Conservation (phyloP, 2,888 invertebrate species). For the Ormyrus thymus region DNA sequence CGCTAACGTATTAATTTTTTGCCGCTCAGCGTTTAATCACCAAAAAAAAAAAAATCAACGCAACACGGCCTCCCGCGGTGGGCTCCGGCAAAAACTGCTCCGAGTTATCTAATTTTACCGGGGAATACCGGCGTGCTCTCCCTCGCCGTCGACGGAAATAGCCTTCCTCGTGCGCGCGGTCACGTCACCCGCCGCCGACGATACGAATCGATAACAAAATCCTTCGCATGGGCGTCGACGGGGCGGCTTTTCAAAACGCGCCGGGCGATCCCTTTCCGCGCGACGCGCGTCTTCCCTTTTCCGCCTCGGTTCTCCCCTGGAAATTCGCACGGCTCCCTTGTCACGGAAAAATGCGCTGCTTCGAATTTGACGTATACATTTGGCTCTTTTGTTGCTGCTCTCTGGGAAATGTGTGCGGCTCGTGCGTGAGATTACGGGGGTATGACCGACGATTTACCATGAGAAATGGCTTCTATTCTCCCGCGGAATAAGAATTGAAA, state of each 20-base stretch:
- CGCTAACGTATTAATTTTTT: no score
- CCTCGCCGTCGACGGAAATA: not conserved
- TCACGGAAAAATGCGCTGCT: constrained; percentile 3
- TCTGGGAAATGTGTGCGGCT: no score
- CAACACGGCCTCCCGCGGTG: no score
- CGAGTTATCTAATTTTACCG: not conserved
- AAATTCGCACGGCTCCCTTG: not conserved
- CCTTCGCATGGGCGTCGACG: not conserved
- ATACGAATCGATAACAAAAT: not conserved
- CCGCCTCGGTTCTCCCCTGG: not conserved
- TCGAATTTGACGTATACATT: not conserved
- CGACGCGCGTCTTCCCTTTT: not conserved
- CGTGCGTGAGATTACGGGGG: no score
- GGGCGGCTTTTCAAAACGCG: constrained; percentile 1
- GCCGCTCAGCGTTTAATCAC: no score
- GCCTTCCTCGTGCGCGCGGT: not conserved
- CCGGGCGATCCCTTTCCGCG: not conserved
- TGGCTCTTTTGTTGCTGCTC: no score
- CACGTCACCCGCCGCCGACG: not conserved
- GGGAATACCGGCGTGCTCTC: not conserved
- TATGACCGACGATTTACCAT: no score
- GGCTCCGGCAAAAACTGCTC: not conserved
- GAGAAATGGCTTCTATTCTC: no score
- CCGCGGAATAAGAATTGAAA: no score
- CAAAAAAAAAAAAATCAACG: no score